A percentile compares a stretch with the other conserved stretches of the same genome.
phyloP scores from a whole-genome alignment of 2,888 invertebrate genomes.

The Microctonus aethiopoides region DNA sequence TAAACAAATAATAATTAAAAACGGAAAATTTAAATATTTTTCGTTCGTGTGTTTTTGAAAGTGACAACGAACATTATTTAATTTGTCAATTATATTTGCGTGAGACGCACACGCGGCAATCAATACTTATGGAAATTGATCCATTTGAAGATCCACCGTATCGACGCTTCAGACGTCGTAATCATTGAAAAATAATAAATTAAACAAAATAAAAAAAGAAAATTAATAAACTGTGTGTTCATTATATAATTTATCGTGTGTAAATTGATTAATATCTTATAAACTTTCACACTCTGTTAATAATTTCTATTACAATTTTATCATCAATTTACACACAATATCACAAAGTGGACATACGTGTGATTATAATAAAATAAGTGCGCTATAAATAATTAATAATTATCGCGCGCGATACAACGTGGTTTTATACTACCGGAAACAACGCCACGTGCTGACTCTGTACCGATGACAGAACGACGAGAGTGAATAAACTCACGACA shows the following conservation, averaged over 20 bases:
- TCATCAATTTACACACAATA: background rate
- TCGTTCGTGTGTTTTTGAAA: slow-evolving; percentile 8
- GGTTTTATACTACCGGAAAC: background rate
- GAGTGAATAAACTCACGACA: background rate
- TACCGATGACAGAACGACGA: slow-evolving; percentile 1
- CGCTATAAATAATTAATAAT: background rate
- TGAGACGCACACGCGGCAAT: slow-evolving; percentile 33
- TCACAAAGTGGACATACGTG: background rate
- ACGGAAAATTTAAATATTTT: background rate
- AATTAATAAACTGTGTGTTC: background rate
- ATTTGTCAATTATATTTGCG: slow-evolving; percentile 11
- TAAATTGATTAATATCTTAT: background rate
- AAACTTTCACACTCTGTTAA: background rate
- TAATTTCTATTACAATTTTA: background rate
- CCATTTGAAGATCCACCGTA: slow-evolving; percentile 63
- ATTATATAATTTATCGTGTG: background rate
- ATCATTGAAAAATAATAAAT: slow-evolving; percentile 22
- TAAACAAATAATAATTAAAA: background rate
- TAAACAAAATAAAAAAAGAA: background rate
- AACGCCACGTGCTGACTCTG: background rate
- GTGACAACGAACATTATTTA: background rate
- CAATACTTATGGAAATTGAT: slow-evolving; percentile 60
- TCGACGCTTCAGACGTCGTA: slow-evolving; percentile 57
- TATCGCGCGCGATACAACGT: background rate
- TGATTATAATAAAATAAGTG: background rate